Evolutionary conservation across 1,140 invertebrate species (phyloP), one percentile per base, ranked within the genome.

Genomic region (Archivesica marissinica): DNA sequence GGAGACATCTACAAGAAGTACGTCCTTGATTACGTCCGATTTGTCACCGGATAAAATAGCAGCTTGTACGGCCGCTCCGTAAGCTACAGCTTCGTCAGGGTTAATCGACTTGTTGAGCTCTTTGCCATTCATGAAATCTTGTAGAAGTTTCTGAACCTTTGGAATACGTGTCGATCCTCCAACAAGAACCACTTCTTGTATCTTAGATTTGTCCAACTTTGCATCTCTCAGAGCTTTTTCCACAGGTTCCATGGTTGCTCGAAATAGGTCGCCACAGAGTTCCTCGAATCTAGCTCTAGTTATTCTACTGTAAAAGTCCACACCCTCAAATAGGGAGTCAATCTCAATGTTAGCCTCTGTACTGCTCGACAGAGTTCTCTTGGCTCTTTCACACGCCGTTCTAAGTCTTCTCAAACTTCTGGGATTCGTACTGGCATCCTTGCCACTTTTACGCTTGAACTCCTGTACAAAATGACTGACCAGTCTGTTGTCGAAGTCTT

Each of bases 141-240:
- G 97, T 54, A 99, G 94, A 59, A 99, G 95, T 92, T 98, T 98
- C 94, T 99, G 98, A 70, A 99, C 97, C 94, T 99, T 99, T 41
- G 99, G 99, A 90, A 99, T 99, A 94, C 98, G 96, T 38, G 98
- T 99, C 23, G 98, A 99, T 52, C 99, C 99, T 87, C 99, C 99
- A 56, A 99, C 98, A 23, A 99, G 94, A 41, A 99, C 98, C 87
- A 99, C 98, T 89, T 99, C 99, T 91, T 99, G 96, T 87, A 99
- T 98, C 86, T 96, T 95, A n/a, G 96, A 95, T 94, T 99, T 99
- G 94, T 98, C 97, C 96, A 99, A 96, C 92, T 99, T 98, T 56
- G 98, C 98, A 93, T 99, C 98, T 68, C 97, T 95, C 20, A 99
- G 94, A 13, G 98, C 97, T 93, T 99, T 98, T 92, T 99, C 98